Conservation (phyloP, 2,797 vertebrate species). For the Chiloscyllium punctatum region DNA sequence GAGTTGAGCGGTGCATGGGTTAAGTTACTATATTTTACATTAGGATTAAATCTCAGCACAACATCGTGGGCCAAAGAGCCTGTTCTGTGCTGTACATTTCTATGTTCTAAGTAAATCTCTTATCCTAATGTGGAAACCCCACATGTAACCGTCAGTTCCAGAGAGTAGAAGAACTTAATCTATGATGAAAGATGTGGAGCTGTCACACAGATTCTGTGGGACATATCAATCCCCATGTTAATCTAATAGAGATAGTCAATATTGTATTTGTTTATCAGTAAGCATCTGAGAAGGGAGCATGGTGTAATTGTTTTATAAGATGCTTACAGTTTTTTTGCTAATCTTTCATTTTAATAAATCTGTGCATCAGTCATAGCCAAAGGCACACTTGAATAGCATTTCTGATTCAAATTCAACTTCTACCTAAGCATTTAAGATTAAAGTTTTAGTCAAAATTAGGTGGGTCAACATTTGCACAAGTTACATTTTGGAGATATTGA, state of each 20-base stretch:
- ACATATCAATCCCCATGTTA: not conserved
- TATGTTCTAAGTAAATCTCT: not conserved
- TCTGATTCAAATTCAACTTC: not conserved
- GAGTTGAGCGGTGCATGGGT: too few species aligned
- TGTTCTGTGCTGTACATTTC: too few species aligned
- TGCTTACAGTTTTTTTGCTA: not conserved
- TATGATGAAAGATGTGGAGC: not conserved
- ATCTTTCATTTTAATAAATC: not conserved
- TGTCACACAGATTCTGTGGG: not conserved
- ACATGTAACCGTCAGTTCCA: not conserved
- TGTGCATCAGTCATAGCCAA: not conserved
- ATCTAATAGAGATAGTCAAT: not conserved
- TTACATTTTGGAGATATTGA: too few species aligned
- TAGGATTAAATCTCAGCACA: too few species aligned
- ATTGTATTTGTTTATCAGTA: not conserved
- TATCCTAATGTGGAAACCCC: not conserved
- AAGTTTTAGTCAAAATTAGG: too few species aligned
- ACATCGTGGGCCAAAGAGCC: too few species aligned
- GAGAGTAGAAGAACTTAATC: not conserved
- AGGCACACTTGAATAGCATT: not conserved
- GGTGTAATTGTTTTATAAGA: not conserved
- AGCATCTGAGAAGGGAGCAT: not conserved
- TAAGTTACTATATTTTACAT: too few species aligned
- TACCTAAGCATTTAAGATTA: too few species aligned
- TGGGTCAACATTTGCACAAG: too few species aligned